These are phyloP conservation scores for Apaloderma vittatum DNA, from an alignment of 2,113 vertebrate genomes.

Conservation along the genomic window DNA sequence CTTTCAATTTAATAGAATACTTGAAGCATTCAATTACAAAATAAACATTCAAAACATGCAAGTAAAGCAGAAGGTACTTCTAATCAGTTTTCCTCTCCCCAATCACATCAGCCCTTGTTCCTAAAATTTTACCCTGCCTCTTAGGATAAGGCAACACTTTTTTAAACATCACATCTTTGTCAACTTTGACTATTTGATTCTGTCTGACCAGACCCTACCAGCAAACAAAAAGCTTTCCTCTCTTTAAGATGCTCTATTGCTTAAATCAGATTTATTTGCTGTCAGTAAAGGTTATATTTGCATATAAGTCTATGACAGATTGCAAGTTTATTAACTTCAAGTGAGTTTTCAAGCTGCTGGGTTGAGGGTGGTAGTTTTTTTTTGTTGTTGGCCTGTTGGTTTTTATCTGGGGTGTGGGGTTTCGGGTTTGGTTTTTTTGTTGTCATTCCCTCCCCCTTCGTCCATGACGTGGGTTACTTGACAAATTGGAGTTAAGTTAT, in stretches of 20 bases:
- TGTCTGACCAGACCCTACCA: constrained; percentile 17
- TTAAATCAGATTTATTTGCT: constrained; percentile 62
- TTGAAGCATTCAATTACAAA: background rate
- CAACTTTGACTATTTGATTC: constrained; percentile 51
- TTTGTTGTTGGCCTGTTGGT: constrained; percentile 7
- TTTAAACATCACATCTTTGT: constrained; percentile 19
- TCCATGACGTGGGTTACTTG: constrained; percentile 71
- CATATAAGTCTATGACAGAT: constrained; percentile 67
- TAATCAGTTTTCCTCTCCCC: constrained; percentile 25
- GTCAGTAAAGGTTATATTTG: constrained; percentile 67
- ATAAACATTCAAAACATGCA: background rate
- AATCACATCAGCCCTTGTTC: constrained; percentile 9
- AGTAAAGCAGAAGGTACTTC: constrained; percentile 31
- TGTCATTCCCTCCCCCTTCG: background rate
- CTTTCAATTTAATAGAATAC: constrained; percentile 41
- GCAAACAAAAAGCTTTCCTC: constrained; percentile 13
- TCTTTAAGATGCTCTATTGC: constrained; percentile 49
- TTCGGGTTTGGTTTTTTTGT: background rate
- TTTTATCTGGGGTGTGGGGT: background rate
- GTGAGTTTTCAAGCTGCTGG: constrained; percentile 64
- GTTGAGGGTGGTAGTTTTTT: background rate
- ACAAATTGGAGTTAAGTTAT: constrained; percentile 76
- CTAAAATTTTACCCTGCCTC: constrained; percentile 1
- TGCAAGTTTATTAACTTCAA: constrained; percentile 71
- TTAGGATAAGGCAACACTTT: background rate